Conservation (phyloP, 2,888 invertebrate genomes). For the Chrysolina haemoptera region DNA sequence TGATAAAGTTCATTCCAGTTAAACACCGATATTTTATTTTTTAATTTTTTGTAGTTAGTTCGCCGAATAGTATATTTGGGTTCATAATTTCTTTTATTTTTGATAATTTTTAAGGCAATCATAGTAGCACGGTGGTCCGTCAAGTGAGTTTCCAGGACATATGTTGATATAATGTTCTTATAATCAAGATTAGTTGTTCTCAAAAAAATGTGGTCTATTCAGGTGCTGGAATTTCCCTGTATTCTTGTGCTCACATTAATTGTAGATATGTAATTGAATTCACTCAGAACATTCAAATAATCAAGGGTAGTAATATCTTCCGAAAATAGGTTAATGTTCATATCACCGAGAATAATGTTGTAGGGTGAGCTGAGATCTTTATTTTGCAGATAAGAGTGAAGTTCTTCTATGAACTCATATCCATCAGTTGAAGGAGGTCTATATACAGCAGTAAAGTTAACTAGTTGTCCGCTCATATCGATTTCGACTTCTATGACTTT, state of each 20-base stretch:
- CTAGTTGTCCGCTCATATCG: background rate
- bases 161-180: no score
- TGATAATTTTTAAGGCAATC: no score
- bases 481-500: background rate
- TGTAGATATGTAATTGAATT: conserved; percentile 9
- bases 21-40: no score
- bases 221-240: background rate
- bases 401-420: conserved; percentile 4
- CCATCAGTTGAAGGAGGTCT: conserved; percentile 7
- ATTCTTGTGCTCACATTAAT: conserved; percentile 7
- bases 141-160: no score
- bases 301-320: background rate
- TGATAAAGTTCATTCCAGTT: no score
- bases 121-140: no score
- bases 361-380: background rate
- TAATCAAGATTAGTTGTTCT: background rate
- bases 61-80: no score
- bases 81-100: no score
- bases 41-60: no score
- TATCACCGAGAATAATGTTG: background rate
- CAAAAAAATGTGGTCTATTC: background rate
- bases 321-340: background rate
- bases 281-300: conserved; percentile 10
- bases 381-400: background rate
- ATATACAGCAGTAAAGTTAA: background rate